Percentiles rank a stretch among this genome's conserved stretches.
These are phyloP conservation scores for Sarcophaga bullata DNA, from an alignment of 1,140 invertebrate species.

Conservation along the genomic window DNA sequence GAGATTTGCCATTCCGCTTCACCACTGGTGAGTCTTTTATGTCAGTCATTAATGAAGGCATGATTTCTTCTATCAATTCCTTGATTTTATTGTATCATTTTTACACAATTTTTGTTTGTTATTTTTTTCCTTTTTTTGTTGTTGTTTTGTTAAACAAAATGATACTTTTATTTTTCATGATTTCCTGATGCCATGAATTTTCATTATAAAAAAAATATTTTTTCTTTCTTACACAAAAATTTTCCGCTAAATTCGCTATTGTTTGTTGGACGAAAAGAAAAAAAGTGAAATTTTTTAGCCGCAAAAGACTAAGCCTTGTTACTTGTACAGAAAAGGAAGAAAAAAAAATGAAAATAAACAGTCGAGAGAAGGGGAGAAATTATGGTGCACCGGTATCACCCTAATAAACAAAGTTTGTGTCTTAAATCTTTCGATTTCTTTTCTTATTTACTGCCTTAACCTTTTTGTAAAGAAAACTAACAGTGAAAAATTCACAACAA, in stretches of 20 bases:
- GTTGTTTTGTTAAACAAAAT: background rate
- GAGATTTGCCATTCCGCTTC: too few species aligned
- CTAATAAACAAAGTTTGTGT: constrained; percentile 16
- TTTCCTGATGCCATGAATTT: constrained; percentile 41
- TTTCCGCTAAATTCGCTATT: background rate
- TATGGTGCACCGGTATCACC: background rate
- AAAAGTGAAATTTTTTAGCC: background rate
- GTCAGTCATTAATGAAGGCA: constrained; percentile 7
- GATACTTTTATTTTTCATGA: constrained; percentile 41
- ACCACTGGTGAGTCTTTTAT: too few species aligned
- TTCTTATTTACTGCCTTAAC: constrained; percentile 6
- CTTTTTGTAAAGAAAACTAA: background rate
- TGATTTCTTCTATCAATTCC: background rate
- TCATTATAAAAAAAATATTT: constrained; percentile 32
- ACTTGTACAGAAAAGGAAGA: background rate
- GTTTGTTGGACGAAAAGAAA: background rate
- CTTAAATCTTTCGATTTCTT: constrained; percentile 7
- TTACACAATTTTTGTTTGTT: background rate
- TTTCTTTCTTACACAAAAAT: background rate
- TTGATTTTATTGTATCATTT: constrained; percentile 20
- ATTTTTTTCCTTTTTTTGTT: background rate
- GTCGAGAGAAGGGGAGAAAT: background rate
- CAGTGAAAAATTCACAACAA: background rate
- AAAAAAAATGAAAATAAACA: background rate
- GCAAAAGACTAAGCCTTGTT: background rate